Conservation (phyloP, 2,888 invertebrate genomes). For the Gryllus longicercus region DNA sequence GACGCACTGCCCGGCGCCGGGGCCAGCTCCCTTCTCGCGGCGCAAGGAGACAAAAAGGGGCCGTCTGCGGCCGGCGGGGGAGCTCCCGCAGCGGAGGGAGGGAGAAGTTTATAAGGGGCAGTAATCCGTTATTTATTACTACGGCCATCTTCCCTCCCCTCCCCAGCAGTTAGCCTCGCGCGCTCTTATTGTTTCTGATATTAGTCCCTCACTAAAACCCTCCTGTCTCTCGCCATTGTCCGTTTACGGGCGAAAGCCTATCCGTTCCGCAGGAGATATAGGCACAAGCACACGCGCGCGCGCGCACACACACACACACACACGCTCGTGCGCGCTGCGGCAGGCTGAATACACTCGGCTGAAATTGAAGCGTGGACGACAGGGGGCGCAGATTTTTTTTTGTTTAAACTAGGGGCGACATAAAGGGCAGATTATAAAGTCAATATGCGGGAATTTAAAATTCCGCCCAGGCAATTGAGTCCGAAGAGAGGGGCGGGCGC, state of each 20-base stretch:
- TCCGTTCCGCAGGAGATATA: slow-evolving; percentile 22
- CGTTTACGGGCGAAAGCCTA: slow-evolving; percentile 19
- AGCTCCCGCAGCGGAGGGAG: neutral
- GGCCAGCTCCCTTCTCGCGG: too few relatives aligned
- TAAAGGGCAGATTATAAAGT: slow-evolving; percentile 35
- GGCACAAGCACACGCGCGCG: neutral
- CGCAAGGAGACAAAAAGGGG: neutral
- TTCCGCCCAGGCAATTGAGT: slow-evolving; percentile 31
- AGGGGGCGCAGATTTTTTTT: slow-evolving; percentile 22
- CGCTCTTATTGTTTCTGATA: slow-evolving; percentile 36
- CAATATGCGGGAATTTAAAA: slow-evolving; percentile 36
- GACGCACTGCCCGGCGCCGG: too few relatives aligned
- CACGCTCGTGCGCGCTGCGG: neutral
- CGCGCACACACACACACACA: too few relatives aligned
- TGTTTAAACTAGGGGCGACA: slow-evolving; percentile 24
- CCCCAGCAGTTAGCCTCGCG: slow-evolving; percentile 26
- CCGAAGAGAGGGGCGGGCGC: neutral
- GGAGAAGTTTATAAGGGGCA: slow-evolving; percentile 21
- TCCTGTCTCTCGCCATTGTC: neutral
- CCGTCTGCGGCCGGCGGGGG: neutral
- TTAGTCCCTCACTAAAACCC: slow-evolving; percentile 28
- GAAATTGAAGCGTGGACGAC: slow-evolving; percentile 26
- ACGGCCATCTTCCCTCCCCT: slow-evolving; percentile 25
- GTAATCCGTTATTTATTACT: slow-evolving; percentile 36
- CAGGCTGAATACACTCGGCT: neutral